A percentile compares a stretch with the other conserved stretches of the same genome.
Conservation (phyloP, 2,888 invertebrate genomes). For the Chrysolina oricalcia region DNA sequence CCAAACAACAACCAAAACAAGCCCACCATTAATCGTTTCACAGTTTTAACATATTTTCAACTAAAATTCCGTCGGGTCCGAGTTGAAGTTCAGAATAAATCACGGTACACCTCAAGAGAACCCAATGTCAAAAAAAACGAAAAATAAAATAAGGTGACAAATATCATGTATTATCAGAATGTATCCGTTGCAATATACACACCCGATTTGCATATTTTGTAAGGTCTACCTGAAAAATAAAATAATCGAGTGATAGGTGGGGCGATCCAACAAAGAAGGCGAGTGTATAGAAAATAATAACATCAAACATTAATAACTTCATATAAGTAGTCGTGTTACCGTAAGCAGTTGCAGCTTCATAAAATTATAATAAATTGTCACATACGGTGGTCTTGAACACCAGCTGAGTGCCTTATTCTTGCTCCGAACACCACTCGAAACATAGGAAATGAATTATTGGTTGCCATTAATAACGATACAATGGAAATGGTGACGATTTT, state of each 20-base stretch:
- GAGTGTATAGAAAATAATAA: conserved; percentile 58
- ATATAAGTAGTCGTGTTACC: conserved; percentile 54
- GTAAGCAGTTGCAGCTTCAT: conserved; percentile 57
- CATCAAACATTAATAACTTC: conserved; percentile 66
- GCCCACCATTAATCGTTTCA: conserved; percentile 35
- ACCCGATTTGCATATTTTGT: conserved; percentile 39
- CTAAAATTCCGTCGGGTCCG: conserved; percentile 24
- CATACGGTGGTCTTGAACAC: conserved; percentile 63
- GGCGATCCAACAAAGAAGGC: conserved; percentile 46
- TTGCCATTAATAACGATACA: conserved; percentile 57
- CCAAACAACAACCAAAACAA: conserved; percentile 32
- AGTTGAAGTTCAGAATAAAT: conserved; percentile 19
- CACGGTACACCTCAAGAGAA: conserved; percentile 28
- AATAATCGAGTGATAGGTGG: conserved; percentile 45
- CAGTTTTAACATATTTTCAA: conserved; percentile 40
- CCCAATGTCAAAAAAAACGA: conserved; percentile 26
- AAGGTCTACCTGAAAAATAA: conserved; percentile 41
- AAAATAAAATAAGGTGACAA: conserved; percentile 33
- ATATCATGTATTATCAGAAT: conserved; percentile 31
- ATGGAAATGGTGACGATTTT: conserved; percentile 62
- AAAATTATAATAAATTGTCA: conserved; percentile 64
- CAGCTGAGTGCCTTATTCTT: conserved; percentile 60
- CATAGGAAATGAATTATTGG: conserved; percentile 61
- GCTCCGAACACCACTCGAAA: conserved; percentile 59
- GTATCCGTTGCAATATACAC: conserved; percentile 33